Evolutionary conservation across 1,140 invertebrate species (phyloP).

Genomic region (Sitodiplosis mosellana): DNA sequence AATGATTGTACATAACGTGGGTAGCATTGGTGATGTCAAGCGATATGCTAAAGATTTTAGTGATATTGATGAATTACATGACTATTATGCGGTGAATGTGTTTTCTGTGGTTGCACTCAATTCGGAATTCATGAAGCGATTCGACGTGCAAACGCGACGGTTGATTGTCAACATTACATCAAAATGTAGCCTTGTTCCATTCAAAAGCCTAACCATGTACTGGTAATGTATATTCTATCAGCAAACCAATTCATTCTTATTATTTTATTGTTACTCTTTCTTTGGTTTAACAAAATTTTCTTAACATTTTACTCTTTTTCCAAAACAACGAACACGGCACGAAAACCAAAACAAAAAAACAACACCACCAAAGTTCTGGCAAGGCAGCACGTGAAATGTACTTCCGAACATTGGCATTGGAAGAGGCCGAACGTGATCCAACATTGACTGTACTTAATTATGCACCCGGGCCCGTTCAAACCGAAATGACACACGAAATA

Average conservation of each 20-base stretch:
- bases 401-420: slow-evolving; percentile 61
- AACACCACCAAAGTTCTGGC: slow-evolving; percentile 39
- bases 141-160: slow-evolving; percentile 26
- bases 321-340: too few relatives aligned
- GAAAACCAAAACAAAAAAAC: too few relatives aligned
- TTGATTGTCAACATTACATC: slow-evolving; percentile 79
- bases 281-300: too few relatives aligned
- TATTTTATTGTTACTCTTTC: too few relatives aligned
- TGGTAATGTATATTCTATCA: slow-evolving; percentile 25
- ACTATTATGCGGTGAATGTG: slow-evolving; percentile 64
- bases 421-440: slow-evolving; percentile 27
- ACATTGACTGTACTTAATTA: slow-evolving; percentile 69
- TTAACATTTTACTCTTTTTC: too few relatives aligned
- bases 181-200: slow-evolving; percentile 54
- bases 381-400: slow-evolving; percentile 88
- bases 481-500: slow-evolving; percentile 66
- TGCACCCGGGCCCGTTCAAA: slow-evolving; percentile 82
- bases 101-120: slow-evolving; percentile 62
- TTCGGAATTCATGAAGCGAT: slow-evolving; percentile 44
- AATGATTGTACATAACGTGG: slow-evolving; percentile 80
- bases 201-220: slow-evolving; percentile 59
- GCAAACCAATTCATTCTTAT: too few relatives aligned
- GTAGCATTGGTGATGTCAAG: slow-evolving; percentile 56
- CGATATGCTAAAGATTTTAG: slow-evolving; percentile 38
- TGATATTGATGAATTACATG: slow-evolving; percentile 36